phyloP scores from a whole-genome alignment of 2,888 invertebrate genomes.

The Eupithecia pulchellata region DNA sequence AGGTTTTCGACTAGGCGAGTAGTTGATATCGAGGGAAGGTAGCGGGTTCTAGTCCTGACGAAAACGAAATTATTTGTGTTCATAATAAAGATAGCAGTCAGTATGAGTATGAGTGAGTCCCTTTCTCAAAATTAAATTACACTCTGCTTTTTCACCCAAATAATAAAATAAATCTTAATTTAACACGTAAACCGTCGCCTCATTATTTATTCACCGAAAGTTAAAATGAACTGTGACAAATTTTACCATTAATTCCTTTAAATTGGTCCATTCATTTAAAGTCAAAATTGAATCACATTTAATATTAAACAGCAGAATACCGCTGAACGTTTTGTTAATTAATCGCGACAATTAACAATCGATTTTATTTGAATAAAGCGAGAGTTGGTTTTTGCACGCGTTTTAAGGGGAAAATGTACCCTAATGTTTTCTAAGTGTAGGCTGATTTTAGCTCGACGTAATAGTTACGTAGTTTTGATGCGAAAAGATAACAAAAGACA shows the following conservation, averaged over 20 bases:
- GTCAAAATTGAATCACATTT: constrained; percentile 26
- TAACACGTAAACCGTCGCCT: background rate
- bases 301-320: constrained; percentile 17
- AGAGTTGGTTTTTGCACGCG: background rate
- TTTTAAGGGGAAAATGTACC: background rate
- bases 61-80: no score
- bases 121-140: background rate
- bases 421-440: no score
- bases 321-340: background rate
- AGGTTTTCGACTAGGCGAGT: no score
- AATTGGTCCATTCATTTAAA: constrained; percentile 17
- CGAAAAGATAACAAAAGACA: no score
- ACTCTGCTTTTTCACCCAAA: background rate
- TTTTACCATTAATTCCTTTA: background rate
- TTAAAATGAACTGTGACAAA: background rate
- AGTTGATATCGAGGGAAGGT: no score
- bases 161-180: background rate
- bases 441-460: no score
- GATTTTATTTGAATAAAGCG: constrained; percentile 3
- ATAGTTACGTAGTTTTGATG: no score
- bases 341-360: constrained; percentile 2
- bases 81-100: background rate
- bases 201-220: background rate
- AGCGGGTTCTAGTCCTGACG: no score
- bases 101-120: background rate